These are phyloP conservation scores for Calliopum simillimum DNA, from an alignment of 2,888 invertebrate species.

Conservation along the genomic window DNA sequence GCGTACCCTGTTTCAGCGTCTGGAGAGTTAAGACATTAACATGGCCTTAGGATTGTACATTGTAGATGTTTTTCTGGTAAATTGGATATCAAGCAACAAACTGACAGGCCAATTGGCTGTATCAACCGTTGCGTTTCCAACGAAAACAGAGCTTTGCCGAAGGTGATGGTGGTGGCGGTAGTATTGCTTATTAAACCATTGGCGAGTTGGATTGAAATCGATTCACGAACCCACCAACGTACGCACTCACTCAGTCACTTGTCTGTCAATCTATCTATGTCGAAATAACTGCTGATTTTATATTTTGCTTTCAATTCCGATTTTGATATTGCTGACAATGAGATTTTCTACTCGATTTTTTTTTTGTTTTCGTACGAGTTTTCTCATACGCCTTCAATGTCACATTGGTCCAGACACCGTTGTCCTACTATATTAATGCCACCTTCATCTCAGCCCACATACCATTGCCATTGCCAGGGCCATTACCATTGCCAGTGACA, in stretches of 20 bases:
- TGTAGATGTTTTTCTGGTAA: not conserved
- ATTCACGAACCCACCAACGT: slow-evolving; percentile 19
- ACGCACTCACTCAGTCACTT: not conserved
- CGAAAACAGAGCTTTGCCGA: too few relatives aligned
- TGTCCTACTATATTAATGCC: too few relatives aligned
- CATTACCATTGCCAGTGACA: too few relatives aligned
- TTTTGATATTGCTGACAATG: slow-evolving; percentile 34
- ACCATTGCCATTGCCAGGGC: too few relatives aligned
- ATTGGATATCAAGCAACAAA: slow-evolving; percentile 13
- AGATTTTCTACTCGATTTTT: slow-evolving; percentile 27
- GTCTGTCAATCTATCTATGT: not conserved
- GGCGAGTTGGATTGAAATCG: slow-evolving; percentile 36
- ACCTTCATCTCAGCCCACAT: too few relatives aligned
- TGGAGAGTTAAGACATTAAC: not conserved
- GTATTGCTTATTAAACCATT: not conserved
- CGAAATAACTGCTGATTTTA: slow-evolving; percentile 22
- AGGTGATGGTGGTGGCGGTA: too few relatives aligned
- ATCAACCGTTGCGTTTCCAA: too few relatives aligned
- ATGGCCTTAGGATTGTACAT: not conserved
- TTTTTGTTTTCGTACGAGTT: too few relatives aligned
- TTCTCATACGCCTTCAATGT: too few relatives aligned
- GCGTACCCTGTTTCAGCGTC: not conserved
- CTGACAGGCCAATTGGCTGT: not conserved
- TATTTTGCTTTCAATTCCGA: slow-evolving; percentile 5
- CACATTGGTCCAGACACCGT: too few relatives aligned